These are phyloP conservation scores for Cryptotermes secundus DNA, from an alignment of 1,140 invertebrate species.

Conservation along the genomic window DNA sequence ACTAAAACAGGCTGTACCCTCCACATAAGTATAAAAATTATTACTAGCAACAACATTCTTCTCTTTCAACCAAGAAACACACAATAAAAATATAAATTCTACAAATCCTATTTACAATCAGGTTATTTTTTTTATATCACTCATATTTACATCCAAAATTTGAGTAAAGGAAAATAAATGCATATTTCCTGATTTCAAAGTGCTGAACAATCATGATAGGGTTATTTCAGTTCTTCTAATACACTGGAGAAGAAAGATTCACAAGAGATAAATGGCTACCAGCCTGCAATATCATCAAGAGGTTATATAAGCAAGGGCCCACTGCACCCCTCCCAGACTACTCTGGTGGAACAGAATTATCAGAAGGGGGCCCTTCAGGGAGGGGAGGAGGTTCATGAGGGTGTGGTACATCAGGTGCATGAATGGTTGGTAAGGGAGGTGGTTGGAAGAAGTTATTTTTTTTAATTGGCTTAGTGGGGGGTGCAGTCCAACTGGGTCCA, in stretches of 20 bases:
- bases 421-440: not conserved
- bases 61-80: too few species aligned
- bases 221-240: not conserved
- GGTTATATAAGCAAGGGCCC: too few species aligned
- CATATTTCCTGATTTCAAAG: not conserved
- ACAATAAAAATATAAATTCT: conserved; percentile 7
- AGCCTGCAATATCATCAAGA: too few species aligned
- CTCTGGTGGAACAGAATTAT: conserved; percentile 27
- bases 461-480: too few species aligned
- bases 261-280: not conserved
- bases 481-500: too few species aligned
- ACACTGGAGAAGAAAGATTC: not conserved
- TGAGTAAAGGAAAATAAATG: not conserved
- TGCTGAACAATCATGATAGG: too few species aligned
- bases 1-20: not conserved
- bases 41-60: too few species aligned
- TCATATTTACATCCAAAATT: not conserved
- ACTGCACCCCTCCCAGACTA: not conserved
- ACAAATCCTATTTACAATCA: not conserved
- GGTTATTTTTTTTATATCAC: not conserved
- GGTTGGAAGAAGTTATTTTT: too few species aligned
- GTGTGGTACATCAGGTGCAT: not conserved
- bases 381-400: conserved; percentile 28
- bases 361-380: conserved; percentile 34
- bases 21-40: too few species aligned